Evolutionary conservation across 2,888 invertebrate species (phyloP).

Genomic region (Macaria liturata): DNA sequence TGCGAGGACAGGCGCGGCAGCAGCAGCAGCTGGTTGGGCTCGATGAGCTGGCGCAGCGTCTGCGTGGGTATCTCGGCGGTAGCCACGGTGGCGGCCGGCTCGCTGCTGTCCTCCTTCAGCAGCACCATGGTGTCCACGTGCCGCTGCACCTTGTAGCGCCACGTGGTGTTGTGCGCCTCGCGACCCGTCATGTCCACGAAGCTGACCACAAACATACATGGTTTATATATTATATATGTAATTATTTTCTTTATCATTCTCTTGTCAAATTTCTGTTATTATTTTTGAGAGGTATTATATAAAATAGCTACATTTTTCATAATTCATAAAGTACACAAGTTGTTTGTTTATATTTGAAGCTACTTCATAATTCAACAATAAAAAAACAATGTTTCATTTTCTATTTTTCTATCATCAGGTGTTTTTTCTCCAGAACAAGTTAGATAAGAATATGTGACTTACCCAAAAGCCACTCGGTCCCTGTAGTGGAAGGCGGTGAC

Average conservation of each 20-base stretch:
- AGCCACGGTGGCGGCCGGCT: conserved; percentile 93
- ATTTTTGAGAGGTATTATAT: too few species aligned
- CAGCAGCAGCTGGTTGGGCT: conserved; percentile 93
- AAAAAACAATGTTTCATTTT: too few species aligned
- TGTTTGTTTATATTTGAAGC: too few species aligned
- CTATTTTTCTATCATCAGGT: too few species aligned
- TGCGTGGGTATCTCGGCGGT: conserved; percentile 95
- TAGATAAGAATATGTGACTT: not conserved
- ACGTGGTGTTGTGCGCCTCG: conserved; percentile 85
- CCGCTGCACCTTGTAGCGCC: conserved; percentile 88
- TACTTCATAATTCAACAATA: too few species aligned
- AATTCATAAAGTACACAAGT: too few species aligned
- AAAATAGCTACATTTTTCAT: too few species aligned
- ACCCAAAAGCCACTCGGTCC: conserved; percentile 94
- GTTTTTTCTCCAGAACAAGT: too few species aligned
- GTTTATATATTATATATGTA: not conserved
- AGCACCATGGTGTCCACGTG: conserved; percentile 86
- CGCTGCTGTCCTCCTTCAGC: conserved; percentile 92
- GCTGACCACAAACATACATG: conserved; percentile 61
- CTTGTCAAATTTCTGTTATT: too few species aligned
- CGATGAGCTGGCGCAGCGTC: conserved; percentile 94
- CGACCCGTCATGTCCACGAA: conserved; percentile 85
- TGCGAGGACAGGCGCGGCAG: conserved; percentile 97
- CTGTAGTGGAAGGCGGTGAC: conserved; percentile 94
- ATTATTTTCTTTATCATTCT: too few species aligned